Conservation (phyloP, 2,888 invertebrate species). For the Mesorhabditis belari region DNA sequence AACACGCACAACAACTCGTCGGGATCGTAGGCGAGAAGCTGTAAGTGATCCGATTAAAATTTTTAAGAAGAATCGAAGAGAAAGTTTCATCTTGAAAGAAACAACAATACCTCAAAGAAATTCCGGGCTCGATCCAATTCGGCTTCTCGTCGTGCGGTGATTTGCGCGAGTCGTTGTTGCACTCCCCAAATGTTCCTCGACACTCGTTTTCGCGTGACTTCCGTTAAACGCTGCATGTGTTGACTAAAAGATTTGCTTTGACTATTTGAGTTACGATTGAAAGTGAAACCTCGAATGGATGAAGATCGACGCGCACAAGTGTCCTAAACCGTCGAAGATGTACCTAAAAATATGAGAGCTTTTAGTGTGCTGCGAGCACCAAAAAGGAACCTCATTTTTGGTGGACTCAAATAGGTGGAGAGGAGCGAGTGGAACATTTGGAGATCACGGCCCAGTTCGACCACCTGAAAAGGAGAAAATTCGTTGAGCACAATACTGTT, state of each 20-base stretch:
- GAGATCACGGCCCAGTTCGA: constrained; percentile 72
- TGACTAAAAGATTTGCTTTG: constrained; percentile 63
- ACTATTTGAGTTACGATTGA: neutral
- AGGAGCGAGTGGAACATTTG: constrained; percentile 67
- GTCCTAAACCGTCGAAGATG: constrained; percentile 64
- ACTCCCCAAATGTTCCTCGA: constrained; percentile 76
- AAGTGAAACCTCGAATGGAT: constrained; percentile 61
- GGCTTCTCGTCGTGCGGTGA: constrained; percentile 65
- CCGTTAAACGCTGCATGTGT: constrained; percentile 72
- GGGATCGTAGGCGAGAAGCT: constrained; percentile 31
- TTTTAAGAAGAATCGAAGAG: constrained; percentile 44
- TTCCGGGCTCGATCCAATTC: constrained; percentile 80
- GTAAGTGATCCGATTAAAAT: constrained; percentile 20
- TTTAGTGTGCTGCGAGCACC: no score
- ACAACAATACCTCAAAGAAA: constrained; percentile 62
- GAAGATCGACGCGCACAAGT: constrained; percentile 71
- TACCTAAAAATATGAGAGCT: no score
- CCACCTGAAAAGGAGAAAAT: constrained; percentile 59
- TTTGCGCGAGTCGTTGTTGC: constrained; percentile 77
- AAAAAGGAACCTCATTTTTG: no score
- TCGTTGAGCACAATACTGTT: constrained; percentile 32
- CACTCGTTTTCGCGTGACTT: constrained; percentile 69
- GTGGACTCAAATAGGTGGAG: constrained; percentile 68
- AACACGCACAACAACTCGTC: constrained; percentile 55
- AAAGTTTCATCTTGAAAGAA: neutral